phyloP scores from a whole-genome alignment of 2,113 vertebrate genomes.

The Chamaetylas fuelleborni region DNA sequence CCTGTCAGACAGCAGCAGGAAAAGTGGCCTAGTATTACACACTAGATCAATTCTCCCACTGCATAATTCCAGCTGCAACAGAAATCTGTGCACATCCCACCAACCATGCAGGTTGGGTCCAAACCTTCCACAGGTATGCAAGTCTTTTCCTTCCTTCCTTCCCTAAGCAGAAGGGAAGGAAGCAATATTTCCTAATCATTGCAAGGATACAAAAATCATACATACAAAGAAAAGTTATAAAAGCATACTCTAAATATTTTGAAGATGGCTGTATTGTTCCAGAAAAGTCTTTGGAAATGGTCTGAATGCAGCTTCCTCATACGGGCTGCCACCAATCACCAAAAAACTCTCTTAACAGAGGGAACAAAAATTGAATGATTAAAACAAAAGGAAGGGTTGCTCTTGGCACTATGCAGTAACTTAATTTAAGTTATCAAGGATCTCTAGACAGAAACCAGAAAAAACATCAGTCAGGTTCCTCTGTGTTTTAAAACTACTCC shows the following conservation, averaged over 20 bases:
- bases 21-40: neutral
- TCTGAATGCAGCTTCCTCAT: neutral
- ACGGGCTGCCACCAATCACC: neutral
- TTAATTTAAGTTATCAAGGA: neutral
- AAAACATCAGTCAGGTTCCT: neutral
- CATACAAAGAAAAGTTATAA: neutral
- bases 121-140: neutral
- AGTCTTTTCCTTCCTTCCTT: neutral
- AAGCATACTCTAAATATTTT: neutral
- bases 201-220: neutral
- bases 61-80: neutral
- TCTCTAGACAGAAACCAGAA: neutral
- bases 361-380: neutral
- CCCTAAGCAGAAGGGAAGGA: neutral
- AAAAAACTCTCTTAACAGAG: neutral
- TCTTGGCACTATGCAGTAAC: neutral
- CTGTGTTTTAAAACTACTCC: neutral
- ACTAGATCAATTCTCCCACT: neutral
- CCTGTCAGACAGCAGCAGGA: neutral
- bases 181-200: neutral
- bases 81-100: neutral
- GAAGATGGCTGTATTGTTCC: neutral
- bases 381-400: neutral
- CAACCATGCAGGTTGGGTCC: neutral
- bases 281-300: neutral